A percentile compares a stretch with the other conserved stretches of the same genome.
phyloP scores from a whole-genome alignment of 64 coral and sea anemone genomes.

The Cladopsammia gracilis region DNA sequence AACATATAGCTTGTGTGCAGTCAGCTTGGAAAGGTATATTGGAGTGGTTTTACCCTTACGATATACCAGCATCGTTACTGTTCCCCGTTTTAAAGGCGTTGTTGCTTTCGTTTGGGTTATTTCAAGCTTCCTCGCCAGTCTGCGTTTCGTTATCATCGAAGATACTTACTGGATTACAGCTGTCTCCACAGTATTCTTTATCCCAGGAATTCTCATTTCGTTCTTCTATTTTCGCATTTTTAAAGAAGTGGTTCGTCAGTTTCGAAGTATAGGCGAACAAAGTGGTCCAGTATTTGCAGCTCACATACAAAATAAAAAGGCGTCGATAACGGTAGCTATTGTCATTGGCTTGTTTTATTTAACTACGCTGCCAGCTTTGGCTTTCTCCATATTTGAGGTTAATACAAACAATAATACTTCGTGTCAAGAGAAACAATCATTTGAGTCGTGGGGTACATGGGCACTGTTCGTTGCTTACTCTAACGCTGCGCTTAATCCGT shows the following conservation, averaged over 20 bases:
- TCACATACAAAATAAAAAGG: constrained; percentile 10
- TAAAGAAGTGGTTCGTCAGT: constrained; percentile 30
- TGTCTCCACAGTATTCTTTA: neutral
- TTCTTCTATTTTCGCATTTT: constrained; percentile 29
- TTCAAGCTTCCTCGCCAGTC: constrained; percentile 5
- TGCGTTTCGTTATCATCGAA: constrained; percentile 2
- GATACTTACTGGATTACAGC: constrained; percentile 13
- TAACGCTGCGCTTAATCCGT: constrained; percentile 40
- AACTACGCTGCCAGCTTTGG: neutral
- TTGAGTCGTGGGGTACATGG: constrained; percentile 15
- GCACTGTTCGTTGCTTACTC: constrained; percentile 27
- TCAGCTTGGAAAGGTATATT: constrained; percentile 26
- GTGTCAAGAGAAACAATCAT: neutral
- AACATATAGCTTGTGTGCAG: constrained; percentile 41
- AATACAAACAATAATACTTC: neutral
- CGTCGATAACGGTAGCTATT: constrained; percentile 27
- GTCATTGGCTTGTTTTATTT: constrained; percentile 26
- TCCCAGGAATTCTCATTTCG: constrained; percentile 12
- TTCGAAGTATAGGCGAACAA: neutral
- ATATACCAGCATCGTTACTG: neutral
- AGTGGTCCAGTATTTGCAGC: neutral
- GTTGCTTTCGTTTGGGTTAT: neutral
- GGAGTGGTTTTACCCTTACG: constrained; percentile 19
- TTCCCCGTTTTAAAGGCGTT: neutral
- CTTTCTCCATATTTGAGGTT: constrained; percentile 20